These are phyloP conservation scores for Parauchenoglanis ngamensis DNA, from an alignment of 2,797 vertebrate species.

Conservation along the genomic window DNA sequence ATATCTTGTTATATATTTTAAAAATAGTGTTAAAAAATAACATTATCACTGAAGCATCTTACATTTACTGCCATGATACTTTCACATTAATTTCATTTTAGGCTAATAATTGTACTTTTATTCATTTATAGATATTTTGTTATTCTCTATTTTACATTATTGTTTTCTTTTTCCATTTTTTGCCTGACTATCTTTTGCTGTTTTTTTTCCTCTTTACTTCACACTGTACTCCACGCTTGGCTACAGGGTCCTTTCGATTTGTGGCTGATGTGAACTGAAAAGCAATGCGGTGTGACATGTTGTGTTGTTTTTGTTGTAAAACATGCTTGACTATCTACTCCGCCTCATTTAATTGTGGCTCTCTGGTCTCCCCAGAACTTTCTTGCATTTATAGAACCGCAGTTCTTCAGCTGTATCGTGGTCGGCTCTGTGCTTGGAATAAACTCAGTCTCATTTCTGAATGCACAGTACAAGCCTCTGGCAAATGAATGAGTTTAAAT, in stretches of 20 bases:
- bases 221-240: not conserved
- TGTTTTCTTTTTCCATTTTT: not conserved
- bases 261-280: not conserved
- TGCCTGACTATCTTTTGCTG: not conserved
- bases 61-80: not conserved
- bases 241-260: not conserved
- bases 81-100: not conserved
- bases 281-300: not conserved
- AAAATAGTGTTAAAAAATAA: not conserved
- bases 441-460: not conserved
- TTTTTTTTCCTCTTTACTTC: not conserved
- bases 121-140: not conserved
- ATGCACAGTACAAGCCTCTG: not conserved
- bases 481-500: not conserved
- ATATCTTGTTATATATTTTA: too few relatives aligned
- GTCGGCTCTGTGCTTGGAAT: not conserved
- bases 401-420: not conserved
- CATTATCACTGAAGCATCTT: not conserved
- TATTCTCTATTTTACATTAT: not conserved
- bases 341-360: constrained; percentile 4
- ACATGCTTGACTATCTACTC: not conserved
- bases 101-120: not conserved
- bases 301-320: constrained; percentile 29
- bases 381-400: not conserved
- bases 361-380: not conserved